phyloP scores from a whole-genome alignment of 1,140 invertebrate genomes.

The Nasonia longicornis region DNA sequence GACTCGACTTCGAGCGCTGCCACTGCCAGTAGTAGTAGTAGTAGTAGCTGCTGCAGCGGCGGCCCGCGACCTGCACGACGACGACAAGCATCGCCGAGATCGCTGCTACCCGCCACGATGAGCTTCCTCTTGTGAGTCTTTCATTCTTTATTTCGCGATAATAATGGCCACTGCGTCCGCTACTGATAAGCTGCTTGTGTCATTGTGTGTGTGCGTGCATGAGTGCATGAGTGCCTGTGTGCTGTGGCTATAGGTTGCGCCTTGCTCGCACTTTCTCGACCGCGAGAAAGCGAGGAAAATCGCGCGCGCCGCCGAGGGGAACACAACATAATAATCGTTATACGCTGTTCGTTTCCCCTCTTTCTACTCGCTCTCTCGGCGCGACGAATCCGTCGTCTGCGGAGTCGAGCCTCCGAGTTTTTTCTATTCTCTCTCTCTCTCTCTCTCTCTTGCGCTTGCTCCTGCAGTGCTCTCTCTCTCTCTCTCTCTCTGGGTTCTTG shows the following conservation, averaged over 20 bases:
- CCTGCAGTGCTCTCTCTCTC: neutral
- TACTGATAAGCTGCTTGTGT: neutral
- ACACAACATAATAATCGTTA: conserved; percentile 25
- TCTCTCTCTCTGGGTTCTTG: conserved; percentile 41
- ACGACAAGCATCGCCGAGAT: conserved; percentile 10
- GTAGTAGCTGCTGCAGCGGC: neutral
- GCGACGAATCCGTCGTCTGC: conserved; percentile 35
- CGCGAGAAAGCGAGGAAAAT: conserved; percentile 37
- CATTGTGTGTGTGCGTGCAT: too few relatives aligned
- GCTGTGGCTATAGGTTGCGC: neutral
- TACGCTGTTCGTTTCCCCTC: neutral
- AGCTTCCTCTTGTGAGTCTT: conserved; percentile 46
- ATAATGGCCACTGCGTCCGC: conserved; percentile 17
- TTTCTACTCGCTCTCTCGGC: conserved; percentile 15
- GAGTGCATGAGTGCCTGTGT: too few relatives aligned
- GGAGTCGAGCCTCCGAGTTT: conserved; percentile 37
- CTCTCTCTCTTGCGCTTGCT: neutral
- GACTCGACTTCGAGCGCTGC: neutral
- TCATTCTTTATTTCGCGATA: neutral
- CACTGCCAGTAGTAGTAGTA: neutral
- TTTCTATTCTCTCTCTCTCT: conserved; percentile 14
- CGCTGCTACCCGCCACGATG: conserved; percentile 41
- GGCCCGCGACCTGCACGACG: neutral
- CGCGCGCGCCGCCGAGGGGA: neutral
- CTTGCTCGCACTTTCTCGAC: conserved; percentile 12